A percentile compares a stretch with the other conserved stretches of the same genome.
Evolutionary conservation across 1,140 invertebrate genomes (phyloP).

Genomic region (Carposina sasakii): DNA sequence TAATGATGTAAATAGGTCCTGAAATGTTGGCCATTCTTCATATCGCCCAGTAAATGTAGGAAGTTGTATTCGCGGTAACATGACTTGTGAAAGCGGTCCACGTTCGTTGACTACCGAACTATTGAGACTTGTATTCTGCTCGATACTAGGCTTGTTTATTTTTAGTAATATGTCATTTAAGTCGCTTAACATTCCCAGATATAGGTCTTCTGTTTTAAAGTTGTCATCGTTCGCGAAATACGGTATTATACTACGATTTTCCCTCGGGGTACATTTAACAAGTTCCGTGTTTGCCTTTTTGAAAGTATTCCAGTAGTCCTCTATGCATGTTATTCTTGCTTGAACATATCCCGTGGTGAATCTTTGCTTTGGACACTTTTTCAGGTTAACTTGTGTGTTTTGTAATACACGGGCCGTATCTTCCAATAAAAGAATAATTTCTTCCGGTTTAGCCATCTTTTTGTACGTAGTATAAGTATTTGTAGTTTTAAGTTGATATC

Average conservation of each 20-base stretch:
- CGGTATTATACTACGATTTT: constrained; percentile 13
- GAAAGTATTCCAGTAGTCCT: constrained; percentile 28
- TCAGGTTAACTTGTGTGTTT: constrained; percentile 11
- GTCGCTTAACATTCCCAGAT: neutral
- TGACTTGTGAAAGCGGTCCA: neutral
- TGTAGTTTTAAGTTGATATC: too few relatives aligned
- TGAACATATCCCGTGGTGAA: constrained; percentile 26
- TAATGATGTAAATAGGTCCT: constrained; percentile 17
- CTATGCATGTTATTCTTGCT: constrained; percentile 16
- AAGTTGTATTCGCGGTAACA: constrained; percentile 11
- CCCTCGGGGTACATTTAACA: constrained; percentile 18
- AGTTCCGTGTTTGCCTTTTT: constrained; percentile 17
- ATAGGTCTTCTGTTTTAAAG: too few relatives aligned
- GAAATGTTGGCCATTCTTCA: constrained; percentile 8
- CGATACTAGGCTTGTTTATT: neutral
- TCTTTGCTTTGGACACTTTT: constrained; percentile 25
- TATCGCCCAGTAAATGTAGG: constrained; percentile 13
- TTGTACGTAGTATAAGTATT: too few relatives aligned
- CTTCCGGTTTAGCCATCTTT: too few relatives aligned
- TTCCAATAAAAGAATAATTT: too few relatives aligned
- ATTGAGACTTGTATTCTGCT: too few relatives aligned
- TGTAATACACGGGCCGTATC: too few relatives aligned
- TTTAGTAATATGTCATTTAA: neutral
- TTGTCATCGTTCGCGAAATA: constrained; percentile 30
- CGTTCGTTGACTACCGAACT: too few relatives aligned